phyloP scores from a whole-genome alignment of 2,797 vertebrate genomes.

The Poecilia wingei region DNA sequence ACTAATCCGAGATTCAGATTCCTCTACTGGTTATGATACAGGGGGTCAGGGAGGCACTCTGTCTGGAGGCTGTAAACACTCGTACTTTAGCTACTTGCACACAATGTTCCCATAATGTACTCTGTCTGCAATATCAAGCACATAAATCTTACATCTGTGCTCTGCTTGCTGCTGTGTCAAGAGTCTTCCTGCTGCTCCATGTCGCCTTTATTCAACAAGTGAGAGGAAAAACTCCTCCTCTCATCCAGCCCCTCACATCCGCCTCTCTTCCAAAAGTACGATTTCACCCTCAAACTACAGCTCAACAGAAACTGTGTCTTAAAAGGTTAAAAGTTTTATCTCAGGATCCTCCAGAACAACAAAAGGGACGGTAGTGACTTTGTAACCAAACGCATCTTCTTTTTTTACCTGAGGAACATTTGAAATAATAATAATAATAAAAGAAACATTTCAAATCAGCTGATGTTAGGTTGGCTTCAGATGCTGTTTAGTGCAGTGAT shows the following conservation, averaged over 20 bases:
- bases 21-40: not conserved
- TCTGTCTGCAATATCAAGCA: not conserved
- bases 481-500: not conserved
- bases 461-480: not conserved
- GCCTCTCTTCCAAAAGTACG: conserved; percentile 2
- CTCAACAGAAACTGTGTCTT: not conserved
- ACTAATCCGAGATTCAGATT: not conserved
- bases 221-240: conserved; percentile 44
- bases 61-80: not conserved
- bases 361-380: not conserved
- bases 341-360: not conserved
- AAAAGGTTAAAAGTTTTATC: not conserved
- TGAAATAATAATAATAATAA: not conserved
- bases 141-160: not conserved
- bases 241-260: conserved; percentile 11
- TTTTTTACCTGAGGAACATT: not conserved
- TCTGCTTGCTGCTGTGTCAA: not conserved
- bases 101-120: not conserved
- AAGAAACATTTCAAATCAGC: not conserved
- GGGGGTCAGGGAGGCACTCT: not conserved
- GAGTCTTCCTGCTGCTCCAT: conserved; percentile 8
- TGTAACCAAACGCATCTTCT: not conserved
- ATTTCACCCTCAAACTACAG: conserved; percentile 9
- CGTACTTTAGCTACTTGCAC: not conserved
- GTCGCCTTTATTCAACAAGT: conserved; percentile 34